Percentiles rank a stretch among this genome's conserved stretches.
Conservation (phyloP, 2,797 vertebrate genomes). For the Myripristis murdjan region DNA sequence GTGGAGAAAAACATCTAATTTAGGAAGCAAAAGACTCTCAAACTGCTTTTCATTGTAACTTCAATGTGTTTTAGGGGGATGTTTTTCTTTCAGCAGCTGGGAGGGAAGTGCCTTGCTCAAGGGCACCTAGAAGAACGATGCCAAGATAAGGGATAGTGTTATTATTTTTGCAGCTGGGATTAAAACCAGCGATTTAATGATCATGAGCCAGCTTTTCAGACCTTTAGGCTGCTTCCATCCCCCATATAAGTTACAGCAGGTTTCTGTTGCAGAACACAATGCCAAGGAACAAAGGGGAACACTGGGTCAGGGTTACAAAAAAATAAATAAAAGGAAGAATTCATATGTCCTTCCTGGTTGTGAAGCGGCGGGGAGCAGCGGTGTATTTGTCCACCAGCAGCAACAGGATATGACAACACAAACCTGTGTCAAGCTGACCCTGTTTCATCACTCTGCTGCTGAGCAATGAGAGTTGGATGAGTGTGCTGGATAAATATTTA, state of each 20-base stretch:
- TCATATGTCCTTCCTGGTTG: constrained; percentile 55
- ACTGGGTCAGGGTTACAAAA: constrained; percentile 24
- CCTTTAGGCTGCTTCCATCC: neutral
- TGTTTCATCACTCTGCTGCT: constrained; percentile 49
- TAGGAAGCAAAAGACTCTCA: no score
- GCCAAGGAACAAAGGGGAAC: constrained; percentile 27
- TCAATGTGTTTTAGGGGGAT: no score
- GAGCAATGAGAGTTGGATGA: constrained; percentile 61
- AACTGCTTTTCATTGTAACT: no score
- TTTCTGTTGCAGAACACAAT: constrained; percentile 8
- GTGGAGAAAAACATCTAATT: no score
- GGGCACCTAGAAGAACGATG: no score
- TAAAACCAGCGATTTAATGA: neutral
- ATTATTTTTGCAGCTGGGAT: neutral
- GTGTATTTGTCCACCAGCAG: constrained; percentile 39
- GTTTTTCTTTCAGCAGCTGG: no score
- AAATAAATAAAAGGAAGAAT: constrained; percentile 29
- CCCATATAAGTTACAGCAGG: no score
- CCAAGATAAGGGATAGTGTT: no score
- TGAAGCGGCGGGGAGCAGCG: constrained; percentile 34
- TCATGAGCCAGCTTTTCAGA: neutral
- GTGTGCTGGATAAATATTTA: constrained; percentile 77
- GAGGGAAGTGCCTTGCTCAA: no score
- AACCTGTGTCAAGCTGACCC: constrained; percentile 62
- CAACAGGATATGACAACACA: constrained; percentile 69